Evolutionary conservation across 2,113 vertebrate genomes (phyloP), one percentile per base, ranked within the genome.

Genomic region (Melanerpes aurifrons): DNA sequence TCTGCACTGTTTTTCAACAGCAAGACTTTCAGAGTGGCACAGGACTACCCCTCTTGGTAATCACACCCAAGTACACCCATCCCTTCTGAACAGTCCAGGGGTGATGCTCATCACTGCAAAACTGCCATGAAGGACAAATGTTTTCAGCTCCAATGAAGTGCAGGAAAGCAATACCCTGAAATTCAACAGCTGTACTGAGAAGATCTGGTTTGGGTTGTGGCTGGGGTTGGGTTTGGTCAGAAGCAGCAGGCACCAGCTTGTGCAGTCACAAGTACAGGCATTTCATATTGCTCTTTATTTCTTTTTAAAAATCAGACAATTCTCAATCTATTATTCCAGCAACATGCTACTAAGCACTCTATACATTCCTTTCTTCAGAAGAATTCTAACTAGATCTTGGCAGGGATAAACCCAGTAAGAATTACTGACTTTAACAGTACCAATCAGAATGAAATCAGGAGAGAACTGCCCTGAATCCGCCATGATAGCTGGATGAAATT

Each of bases 281-380:
- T 91, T 87, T 91, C 54, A 92, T 94, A 96, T 83, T 94, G 85
- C 82, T 95, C 74, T 96, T 96, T 95, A 91, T 95, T 96, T 92
- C 32, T 89, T 92, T 89, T 95, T 92, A 87, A 96, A 95, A 96
- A 96, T 89, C 64, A 78, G 68, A 92, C 90, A 95, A 81, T 64
- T 93, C 57, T 91, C 53, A 85, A 66, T 31, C 35, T 78, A 94
- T 87, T 93, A 91, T 45, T 87, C 89, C 84, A 91, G 79, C 87
- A 94, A 80, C 94, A 91, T 77, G 85, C 91, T 93, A 92, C 89
- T 89, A 90, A 91, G 75, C 58, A 74, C 7, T 89, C 75, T 72
- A 81, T 86, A 96, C 92, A 89, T 94, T 94, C 89, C 64, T 83
- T 83, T 80, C 61, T 74, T 89, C 59, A 82, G 80, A 89, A 91